These are phyloP conservation scores for Sprattus sprattus DNA, from an alignment of 2,113 vertebrate species.

Conservation along the genomic window DNA sequence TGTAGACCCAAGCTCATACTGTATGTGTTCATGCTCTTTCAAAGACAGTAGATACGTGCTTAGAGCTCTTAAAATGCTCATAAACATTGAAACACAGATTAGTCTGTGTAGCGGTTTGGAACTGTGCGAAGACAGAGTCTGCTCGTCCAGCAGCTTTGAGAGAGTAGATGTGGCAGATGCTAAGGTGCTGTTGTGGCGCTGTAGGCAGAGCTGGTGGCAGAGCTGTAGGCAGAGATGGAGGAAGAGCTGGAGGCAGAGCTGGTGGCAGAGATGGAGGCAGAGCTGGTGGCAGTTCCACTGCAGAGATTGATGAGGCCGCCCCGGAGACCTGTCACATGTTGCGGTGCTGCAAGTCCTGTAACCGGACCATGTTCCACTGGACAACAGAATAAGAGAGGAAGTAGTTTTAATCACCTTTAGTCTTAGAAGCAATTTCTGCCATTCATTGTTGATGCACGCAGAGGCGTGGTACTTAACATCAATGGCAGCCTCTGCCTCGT, in stretches of 20 bases:
- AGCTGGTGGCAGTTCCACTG: too few species aligned
- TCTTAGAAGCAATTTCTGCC: slow-evolving; percentile 11
- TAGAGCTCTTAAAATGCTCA: background rate
- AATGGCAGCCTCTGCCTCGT: background rate
- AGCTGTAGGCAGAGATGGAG: too few species aligned
- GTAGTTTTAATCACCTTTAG: background rate
- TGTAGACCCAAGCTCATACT: background rate
- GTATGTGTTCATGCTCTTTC: too few species aligned
- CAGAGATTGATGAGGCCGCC: too few species aligned
- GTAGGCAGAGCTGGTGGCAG: too few species aligned
- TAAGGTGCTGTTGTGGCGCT: background rate
- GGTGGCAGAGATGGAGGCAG: too few species aligned
- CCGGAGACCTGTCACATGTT: background rate
- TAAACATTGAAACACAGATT: background rate
- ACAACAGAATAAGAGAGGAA: background rate
- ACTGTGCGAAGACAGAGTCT: background rate
- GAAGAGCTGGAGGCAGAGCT: too few species aligned
- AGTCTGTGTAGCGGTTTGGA: background rate
- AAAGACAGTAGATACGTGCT: background rate
- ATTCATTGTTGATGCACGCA: background rate
- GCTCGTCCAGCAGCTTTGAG: background rate
- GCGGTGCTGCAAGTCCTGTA: background rate
- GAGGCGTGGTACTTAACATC: background rate
- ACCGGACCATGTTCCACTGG: background rate
- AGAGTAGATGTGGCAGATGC: background rate